Percentiles rank a stretch among this genome's conserved stretches.
These are phyloP conservation scores for Oikopleura vanhoeffeni DNA, from an alignment of 23 tunicate genomes.

Conservation along the genomic window DNA sequence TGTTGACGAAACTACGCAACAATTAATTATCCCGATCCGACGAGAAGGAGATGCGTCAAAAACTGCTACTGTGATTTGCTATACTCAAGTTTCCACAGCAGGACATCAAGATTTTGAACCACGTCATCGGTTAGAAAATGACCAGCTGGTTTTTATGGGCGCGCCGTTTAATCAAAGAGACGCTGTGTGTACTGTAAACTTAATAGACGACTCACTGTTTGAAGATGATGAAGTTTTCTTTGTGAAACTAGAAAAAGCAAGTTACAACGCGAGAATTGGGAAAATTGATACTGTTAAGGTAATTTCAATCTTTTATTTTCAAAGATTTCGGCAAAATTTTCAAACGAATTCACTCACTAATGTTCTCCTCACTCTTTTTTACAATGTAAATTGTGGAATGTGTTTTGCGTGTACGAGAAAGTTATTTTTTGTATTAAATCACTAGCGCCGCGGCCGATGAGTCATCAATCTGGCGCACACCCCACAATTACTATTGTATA, in stretches of 20 bases:
- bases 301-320: constrained; percentile 15
- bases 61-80: constrained; percentile 59
- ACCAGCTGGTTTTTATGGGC: background rate
- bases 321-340: background rate
- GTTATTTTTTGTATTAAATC: no score
- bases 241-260: constrained; percentile 31
- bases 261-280: constrained; percentile 45
- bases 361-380: no score
- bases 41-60: constrained; percentile 77
- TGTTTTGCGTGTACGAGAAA: no score
- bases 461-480: no score
- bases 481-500: no score
- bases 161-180: constrained; percentile 29
- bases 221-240: constrained; percentile 66
- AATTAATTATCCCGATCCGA: constrained; percentile 40
- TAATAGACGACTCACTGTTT: constrained; percentile 65
- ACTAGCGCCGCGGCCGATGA: no score
- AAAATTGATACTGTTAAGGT: constrained; percentile 28
- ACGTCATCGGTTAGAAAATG: background rate
- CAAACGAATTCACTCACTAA: no score
- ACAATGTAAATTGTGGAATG: no score
- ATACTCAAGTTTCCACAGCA: constrained; percentile 60
- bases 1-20: constrained; percentile 39
- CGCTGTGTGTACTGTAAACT: constrained; percentile 48
- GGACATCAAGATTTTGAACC: background rate